A percentile compares a stretch with the other conserved stretches of the same genome.
Evolutionary conservation across 2,113 vertebrate genomes (phyloP).

Genomic region (Tachuris rubrigastra): DNA sequence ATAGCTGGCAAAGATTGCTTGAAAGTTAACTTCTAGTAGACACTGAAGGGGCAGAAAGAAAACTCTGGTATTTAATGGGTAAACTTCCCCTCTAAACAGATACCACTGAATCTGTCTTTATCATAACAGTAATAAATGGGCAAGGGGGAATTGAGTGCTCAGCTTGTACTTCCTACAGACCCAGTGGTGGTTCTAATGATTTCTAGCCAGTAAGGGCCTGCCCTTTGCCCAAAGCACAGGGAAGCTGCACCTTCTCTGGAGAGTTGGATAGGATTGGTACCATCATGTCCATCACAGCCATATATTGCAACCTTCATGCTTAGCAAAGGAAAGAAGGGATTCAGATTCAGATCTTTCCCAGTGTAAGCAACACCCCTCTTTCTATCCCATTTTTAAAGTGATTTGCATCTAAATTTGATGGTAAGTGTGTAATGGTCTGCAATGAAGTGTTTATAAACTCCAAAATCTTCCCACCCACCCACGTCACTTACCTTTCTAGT

Average conservation of each 20-base stretch:
- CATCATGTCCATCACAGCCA: not conserved
- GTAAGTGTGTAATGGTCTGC: not conserved
- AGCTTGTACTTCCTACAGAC: not conserved
- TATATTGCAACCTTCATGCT: not conserved
- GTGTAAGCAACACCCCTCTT: not conserved
- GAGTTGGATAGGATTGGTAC: not conserved
- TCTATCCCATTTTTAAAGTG: not conserved
- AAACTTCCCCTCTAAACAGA: not conserved
- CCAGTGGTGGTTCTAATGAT: not conserved
- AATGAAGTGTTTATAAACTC: not conserved
- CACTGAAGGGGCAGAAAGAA: not conserved
- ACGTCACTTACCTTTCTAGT: not conserved
- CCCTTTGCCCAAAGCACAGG: not conserved
- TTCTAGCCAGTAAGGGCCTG: not conserved
- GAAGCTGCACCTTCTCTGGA: not conserved
- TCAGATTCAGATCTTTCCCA: not conserved
- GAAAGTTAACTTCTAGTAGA: not conserved
- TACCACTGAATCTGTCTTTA: not conserved
- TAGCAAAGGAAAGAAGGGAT: not conserved
- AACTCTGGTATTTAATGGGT: not conserved
- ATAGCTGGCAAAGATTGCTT: not conserved
- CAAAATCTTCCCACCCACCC: not conserved
- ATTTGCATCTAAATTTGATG: not conserved
- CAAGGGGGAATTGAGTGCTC: not conserved
- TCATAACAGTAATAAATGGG: not conserved